Evolutionary conservation across 2,888 invertebrate species (phyloP), one percentile per base, ranked within the genome.

Genomic region (Deilephila elpenor): DNA sequence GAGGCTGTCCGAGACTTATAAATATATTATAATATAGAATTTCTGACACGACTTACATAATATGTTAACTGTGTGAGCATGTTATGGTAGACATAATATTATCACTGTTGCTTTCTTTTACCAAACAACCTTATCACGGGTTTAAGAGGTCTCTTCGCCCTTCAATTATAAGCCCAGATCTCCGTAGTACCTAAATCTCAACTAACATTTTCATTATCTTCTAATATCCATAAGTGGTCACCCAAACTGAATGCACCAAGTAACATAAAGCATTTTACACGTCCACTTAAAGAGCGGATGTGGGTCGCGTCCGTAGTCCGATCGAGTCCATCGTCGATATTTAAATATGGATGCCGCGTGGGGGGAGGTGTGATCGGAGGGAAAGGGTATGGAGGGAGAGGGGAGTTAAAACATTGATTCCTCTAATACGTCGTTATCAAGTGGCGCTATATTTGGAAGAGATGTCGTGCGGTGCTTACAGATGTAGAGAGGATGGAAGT

Each of bases 341-440:
- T 86, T 89, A 90, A 89, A 90, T 89, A 87, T 86, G 86, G 86
- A 91, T 70, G 83, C 88, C 89, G 88, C 88, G 90, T 88, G 34
- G 62, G 51, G 67, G 37, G 61, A 61, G 61, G 25, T 67, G 67
- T 67, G 67, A 67, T 67, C 67, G 44, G 51, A 20, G 5, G 44
- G 44, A 5, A 17, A 20, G 44, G 8, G 25, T 11, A 17, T 20
- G 37, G 71, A 84, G 88, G 89, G 88, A 89, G 88, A 72, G 84
- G 88, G 89, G 88, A 88, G 90, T 88, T 88, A 86, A 89, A 89
- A 89, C 89, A 89, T 90, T 87, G 87, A 91, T 89, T 89, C 87
- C 84, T 91, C 88, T 90, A 90, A 90, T 91, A 89, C 90, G 84
- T 89, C 88, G 91, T 91, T 92, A 92, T 92, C 93, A 91, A 92